Evolutionary conservation across 2,888 invertebrate species (phyloP).

Genomic region (Ceriagrion tenellum): DNA sequence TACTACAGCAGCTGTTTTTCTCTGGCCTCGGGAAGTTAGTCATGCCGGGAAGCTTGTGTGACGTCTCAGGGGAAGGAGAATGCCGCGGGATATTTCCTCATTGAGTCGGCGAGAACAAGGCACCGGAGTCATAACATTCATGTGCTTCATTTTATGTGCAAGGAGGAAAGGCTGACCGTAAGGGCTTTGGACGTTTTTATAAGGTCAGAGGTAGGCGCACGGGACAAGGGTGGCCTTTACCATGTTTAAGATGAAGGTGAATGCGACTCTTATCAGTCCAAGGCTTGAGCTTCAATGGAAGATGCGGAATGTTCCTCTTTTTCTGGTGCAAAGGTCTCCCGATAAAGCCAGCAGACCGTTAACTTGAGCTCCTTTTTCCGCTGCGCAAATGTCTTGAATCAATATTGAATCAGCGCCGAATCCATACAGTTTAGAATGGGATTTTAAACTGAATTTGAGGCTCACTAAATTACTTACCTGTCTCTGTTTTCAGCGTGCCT

Average conservation of each 20-base stretch:
- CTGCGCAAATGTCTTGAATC: neutral
- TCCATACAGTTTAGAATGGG: too few species aligned
- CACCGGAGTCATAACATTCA: neutral
- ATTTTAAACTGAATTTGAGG: too few species aligned
- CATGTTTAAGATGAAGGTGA: constrained; percentile 1
- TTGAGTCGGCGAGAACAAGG: neutral
- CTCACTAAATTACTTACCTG: too few species aligned
- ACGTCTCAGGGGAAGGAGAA: neutral
- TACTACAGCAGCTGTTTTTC: neutral
- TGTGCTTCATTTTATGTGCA: neutral
- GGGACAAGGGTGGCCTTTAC: neutral
- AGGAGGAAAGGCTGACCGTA: neutral
- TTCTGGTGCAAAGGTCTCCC: neutral
- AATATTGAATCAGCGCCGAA: neutral
- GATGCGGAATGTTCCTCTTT: neutral
- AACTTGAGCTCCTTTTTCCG: neutral
- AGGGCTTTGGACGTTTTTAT: neutral
- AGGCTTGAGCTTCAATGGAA: neutral
- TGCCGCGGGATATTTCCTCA: neutral
- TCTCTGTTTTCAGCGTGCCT: too few species aligned
- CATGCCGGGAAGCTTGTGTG: neutral
- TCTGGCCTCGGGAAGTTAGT: neutral
- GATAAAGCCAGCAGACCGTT: neutral
- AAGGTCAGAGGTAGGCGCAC: constrained; percentile 15
- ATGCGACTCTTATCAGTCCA: neutral